Evolutionary conservation across 2,113 vertebrate genomes (phyloP), one percentile per base, ranked within the genome.

Genomic region (Crotophaga sulcirostris): DNA sequence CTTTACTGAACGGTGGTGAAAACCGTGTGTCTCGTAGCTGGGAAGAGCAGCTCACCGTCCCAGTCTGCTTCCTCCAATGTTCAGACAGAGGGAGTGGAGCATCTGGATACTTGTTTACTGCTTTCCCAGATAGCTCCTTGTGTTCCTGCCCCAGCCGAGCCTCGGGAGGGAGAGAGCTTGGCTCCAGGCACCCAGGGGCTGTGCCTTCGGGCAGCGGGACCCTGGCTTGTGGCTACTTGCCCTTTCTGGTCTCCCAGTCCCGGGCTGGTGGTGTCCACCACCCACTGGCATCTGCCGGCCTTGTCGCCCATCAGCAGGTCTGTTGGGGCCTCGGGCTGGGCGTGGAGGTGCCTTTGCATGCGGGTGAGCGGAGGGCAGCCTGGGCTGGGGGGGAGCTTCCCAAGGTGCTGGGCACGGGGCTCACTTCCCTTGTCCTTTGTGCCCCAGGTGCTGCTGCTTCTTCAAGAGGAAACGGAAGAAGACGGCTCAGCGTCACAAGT

Each of bases 391-490:
- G 36, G 49, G 16, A 60, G 51, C 80, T 55, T 20, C 1, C 11
- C 2, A 8, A 49, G 67, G 51, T 66, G 74, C 34, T 0, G 2
- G 70, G 40, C 1, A 0, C 0, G 9, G 15, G 36, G 49, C 81
- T 98, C 45, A 98, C 89, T 93, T 49, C 36, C n/a, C 47, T 40
- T 96, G 52, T 96, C 97, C 94, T 97, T 97, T 97, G 87, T 96
- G 97, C 97, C 93, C 77, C 98, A 99, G 99, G 99, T 99, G 99
- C 99, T 99, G 99, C 98, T 99, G 99, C 96, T 99, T 99, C 98
- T 99, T 99, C 98, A 99, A 99, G 97, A 98, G 99, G 97, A 99
- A 99, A 99, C 98, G 99, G 98, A 99, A 99, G 99, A 99, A 99
- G 98, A 99, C 99, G 78, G 98, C 98, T 55, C 98, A 99, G 82